Conservation (phyloP, 2,888 invertebrate genomes). For the Zhuqinia jingwanae region DNA sequence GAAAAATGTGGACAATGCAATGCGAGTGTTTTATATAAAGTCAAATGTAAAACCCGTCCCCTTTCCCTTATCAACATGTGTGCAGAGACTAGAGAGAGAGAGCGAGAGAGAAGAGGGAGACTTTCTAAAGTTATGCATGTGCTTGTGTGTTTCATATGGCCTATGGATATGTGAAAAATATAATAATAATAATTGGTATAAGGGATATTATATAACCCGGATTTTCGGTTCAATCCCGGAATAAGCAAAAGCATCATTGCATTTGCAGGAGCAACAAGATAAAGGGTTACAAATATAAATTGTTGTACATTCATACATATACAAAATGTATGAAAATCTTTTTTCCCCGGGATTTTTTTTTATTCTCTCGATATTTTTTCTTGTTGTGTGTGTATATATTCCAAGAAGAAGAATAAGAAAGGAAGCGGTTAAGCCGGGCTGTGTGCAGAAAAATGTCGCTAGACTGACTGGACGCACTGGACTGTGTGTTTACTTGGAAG, state of each 20-base stretch:
- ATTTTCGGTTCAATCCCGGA: background rate
- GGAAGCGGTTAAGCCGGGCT: constrained; percentile 2
- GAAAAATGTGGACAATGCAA: constrained; percentile 54
- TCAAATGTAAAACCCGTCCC: constrained; percentile 49
- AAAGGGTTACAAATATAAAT: constrained; percentile 51
- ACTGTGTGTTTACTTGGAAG: background rate
- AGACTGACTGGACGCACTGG: background rate
- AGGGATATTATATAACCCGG: background rate
- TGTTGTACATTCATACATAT: constrained; percentile 19
- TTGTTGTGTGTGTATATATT: background rate
- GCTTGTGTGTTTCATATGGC: no score
- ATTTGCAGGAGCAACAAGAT: constrained; percentile 42
- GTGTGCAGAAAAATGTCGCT: constrained; percentile 11
- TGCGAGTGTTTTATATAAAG: constrained; percentile 47
- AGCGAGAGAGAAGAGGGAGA: no score
- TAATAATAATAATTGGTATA: no score
- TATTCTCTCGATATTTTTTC: background rate
- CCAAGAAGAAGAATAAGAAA: background rate
- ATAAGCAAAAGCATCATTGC: constrained; percentile 6
- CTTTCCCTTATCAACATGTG: constrained; percentile 61
- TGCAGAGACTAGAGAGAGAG: no score
- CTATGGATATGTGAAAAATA: no score
- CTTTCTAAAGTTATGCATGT: background rate
- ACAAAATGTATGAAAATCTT: constrained; percentile 58
- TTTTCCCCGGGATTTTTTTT: constrained; percentile 3